Conservation (phyloP, 2,888 invertebrate species). For the Xanthorhoe spadicearia region DNA sequence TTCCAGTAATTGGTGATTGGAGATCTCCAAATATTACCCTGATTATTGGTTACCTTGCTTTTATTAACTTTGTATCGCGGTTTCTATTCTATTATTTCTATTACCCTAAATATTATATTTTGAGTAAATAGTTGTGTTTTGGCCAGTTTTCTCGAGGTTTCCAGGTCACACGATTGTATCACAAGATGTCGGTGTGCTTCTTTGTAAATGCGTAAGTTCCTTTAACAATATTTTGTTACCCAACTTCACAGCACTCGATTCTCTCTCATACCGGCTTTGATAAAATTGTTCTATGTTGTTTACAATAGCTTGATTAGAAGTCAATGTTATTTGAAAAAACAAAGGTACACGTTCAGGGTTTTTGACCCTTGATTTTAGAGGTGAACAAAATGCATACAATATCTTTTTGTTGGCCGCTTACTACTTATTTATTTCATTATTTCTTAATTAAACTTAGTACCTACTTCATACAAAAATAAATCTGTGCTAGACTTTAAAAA, state of each 20-base stretch:
- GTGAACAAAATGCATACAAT: no score
- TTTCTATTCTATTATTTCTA: conserved; percentile 57
- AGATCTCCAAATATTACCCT: conserved; percentile 81
- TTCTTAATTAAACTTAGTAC: no score
- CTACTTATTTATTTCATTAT: no score
- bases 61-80: conserved; percentile 74
- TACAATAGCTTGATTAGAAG: neutral
- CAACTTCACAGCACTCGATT: conserved; percentile 13
- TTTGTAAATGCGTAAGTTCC: conserved; percentile 89
- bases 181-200: conserved; percentile 88
- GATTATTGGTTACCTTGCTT: conserved; percentile 82
- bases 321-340: neutral
- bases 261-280: neutral
- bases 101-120: conserved; percentile 60
- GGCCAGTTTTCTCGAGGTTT: conserved; percentile 54
- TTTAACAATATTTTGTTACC: conserved; percentile 44
- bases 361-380: neutral
- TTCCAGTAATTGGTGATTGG: conserved; percentile 85
- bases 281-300: no score
- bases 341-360: neutral
- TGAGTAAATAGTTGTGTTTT: conserved; percentile 46
- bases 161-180: conserved; percentile 53
- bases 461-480: no score
- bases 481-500: no score
- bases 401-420: no score